Evolutionary conservation across 1,140 invertebrate genomes (phyloP).

Genomic region (Heliconius melpomene): DNA sequence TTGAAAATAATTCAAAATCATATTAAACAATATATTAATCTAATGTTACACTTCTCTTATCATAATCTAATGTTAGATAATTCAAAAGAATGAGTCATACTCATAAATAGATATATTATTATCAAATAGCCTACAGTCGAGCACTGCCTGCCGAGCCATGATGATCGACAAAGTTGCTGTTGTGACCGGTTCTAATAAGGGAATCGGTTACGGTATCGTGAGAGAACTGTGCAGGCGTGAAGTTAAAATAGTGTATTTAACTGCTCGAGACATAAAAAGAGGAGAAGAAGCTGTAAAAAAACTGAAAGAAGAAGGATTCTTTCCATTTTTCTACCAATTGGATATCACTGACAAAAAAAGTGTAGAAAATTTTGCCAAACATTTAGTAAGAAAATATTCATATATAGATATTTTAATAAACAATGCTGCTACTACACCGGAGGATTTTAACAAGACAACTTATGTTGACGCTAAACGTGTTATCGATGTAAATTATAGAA

Average conservation of each 20-base stretch:
- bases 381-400: slow-evolving; percentile 83
- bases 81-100: neutral
- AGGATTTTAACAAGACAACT: slow-evolving; percentile 82
- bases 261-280: slow-evolving; percentile 80
- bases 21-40: no score
- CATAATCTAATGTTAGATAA: neutral
- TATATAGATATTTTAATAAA: slow-evolving; percentile 90
- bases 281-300: slow-evolving; percentile 81
- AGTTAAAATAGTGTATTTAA: slow-evolving; percentile 83
- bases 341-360: slow-evolving; percentile 84
- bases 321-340: slow-evolving; percentile 82
- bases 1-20: no score
- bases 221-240: slow-evolving; percentile 83
- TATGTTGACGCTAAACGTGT: slow-evolving; percentile 85
- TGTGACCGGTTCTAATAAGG: slow-evolving; percentile 77
- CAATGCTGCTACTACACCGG: slow-evolving; percentile 88
- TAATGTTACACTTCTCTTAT: neutral
- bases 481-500: slow-evolving; percentile 84
- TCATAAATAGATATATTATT: neutral
- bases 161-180: slow-evolving; percentile 67
- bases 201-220: slow-evolving; percentile 86
- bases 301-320: slow-evolving; percentile 72
- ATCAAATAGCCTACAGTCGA: neutral
- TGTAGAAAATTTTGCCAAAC: slow-evolving; percentile 80
- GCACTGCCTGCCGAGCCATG: neutral